Evolutionary conservation across 2,888 invertebrate species (phyloP), one percentile per base, ranked within the genome.

Genomic region (Bombylius major): DNA sequence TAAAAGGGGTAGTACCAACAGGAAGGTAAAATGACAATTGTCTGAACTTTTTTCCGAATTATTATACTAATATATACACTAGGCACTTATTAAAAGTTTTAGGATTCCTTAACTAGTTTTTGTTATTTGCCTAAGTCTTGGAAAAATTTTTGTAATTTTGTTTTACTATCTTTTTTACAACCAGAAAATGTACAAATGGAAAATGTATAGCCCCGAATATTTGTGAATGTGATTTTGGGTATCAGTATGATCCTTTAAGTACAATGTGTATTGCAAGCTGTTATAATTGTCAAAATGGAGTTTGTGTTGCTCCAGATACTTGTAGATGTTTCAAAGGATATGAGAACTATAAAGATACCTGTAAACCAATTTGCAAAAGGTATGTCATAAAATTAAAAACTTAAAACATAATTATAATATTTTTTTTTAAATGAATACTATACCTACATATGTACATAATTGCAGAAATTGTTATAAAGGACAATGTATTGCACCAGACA

Each of bases 311-410:
- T 1, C 78, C 78, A 1, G 70, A 76, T 36, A 66, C 64, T 3
- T 80, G 80, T 49, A 65, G 73, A 33, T 80, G 80, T 59, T 66
- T 70, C 49, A 65, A 67, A 12, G 78, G 78, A 1, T 68, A 70
- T 50, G 64, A 65, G 1, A 12, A 34, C 7, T 45, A 34, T 13
- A 39, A n/a, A 14, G 31, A 23, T 13, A 46, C 46, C 9, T 53
- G 53, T 23, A 14, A 14, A 13, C 46, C 47, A 5, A 32, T 46
- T 23, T 53, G 53, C 47, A 50, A 50, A 23, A 32, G 36, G 53
- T 53, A 53, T n/a, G n/a, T 42, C 11, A 5, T 42, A 12, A 12
- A 42, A 13, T 4, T 12, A 13, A 42, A 13, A 4, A 36, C 5
- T 36, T 36, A 8, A 36, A 36, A 36, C 8, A 6, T 36, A 5